A percentile compares a stretch with the other conserved stretches of the same genome.
Conservation (phyloP, 2,888 invertebrate species). For the Bedellia somnulentella region DNA sequence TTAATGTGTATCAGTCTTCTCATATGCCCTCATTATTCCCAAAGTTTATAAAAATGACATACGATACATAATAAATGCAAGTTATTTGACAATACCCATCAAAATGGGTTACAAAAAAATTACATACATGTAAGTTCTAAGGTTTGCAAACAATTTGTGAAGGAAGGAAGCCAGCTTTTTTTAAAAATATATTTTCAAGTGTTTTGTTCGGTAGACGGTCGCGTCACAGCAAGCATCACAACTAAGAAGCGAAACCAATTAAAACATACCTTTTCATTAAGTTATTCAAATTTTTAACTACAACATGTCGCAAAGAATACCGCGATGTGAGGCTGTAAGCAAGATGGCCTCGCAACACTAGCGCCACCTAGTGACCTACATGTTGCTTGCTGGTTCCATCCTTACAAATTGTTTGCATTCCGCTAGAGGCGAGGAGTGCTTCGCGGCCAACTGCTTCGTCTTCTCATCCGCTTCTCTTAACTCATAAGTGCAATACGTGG, state of each 20-base stretch:
- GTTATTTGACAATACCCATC: too few species aligned
- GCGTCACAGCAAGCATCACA: constrained; percentile 44
- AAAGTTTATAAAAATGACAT: too few species aligned
- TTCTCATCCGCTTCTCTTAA: constrained; percentile 24
- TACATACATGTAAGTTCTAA: too few species aligned
- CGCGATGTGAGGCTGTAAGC: constrained; percentile 13
- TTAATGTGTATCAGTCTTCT: too few species aligned
- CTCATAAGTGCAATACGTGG: constrained; percentile 7
- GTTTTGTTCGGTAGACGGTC: constrained; percentile 30
- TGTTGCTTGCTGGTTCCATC: constrained; percentile 45
- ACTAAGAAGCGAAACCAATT: constrained; percentile 51
- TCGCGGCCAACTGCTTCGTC: constrained; percentile 17
- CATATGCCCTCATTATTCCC: too few species aligned
- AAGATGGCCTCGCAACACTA: too few species aligned
- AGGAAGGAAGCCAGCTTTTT: constrained; percentile 73
- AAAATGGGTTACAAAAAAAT: too few species aligned
- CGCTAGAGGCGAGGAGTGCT: constrained; percentile 6
- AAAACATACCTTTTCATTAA: constrained; percentile 55
- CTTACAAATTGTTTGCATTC: constrained; percentile 62
- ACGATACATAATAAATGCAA: too few species aligned
- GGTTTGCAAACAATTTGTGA: constrained; percentile 86
- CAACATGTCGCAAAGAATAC: constrained; percentile 51
- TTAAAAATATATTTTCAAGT: constrained; percentile 22
- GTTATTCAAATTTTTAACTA: constrained; percentile 46
- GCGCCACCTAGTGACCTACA: too few species aligned